Base-by-base conservation (phyloP, 2,113 vertebrate species). In the Actenoides lindsayi region DNA sequence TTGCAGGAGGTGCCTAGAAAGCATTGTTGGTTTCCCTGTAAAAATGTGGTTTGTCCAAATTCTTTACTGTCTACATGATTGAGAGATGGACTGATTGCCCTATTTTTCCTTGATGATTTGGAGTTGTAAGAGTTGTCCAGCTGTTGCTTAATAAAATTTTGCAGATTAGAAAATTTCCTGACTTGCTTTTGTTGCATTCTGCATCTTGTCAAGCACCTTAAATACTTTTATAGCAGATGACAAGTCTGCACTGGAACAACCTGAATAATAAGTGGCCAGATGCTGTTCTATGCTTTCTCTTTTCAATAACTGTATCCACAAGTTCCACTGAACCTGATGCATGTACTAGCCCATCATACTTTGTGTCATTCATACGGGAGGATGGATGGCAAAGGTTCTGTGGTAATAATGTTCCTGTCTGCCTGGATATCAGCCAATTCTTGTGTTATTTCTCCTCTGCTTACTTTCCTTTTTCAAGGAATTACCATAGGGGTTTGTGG, bases 121-220 rank as follows among this genome's bases (percentile, higher is more conserved):
- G 98, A 98, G 96, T 98, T 98, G 98, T 98, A 98, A 98, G 96
- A 98, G 91, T 98, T 98, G 98, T 98, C 98, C 97, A 98, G 98
- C 97, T 98, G 97, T 98, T 98, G 98, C 98, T 98, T 98, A 98
- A 98, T 99, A 99, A 99, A 98, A 98, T 98, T 98, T 98, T 98
- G 97, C 98, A 98, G 97, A 98, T 96, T 96, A 96, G 97, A 98
- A 96, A 94, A 82, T 73, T 24, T 83, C 71, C 10, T 79, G 91
- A 37, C 42, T 95, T 89, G 84, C 89, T 91, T 93, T 88, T 97
- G 62, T 95, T 74, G 63, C 94, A 51, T 95, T 96, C 59, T 94
- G 59, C 68, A 69, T 74, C 91, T 96, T 98, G 95, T 83, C 98
- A 93, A 98, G 69, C 73, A 97, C 75, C 74, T 75, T 71, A 46